Evolutionary conservation across 2,113 vertebrate genomes (phyloP).

Genomic region (Apodemus sylvaticus): DNA sequence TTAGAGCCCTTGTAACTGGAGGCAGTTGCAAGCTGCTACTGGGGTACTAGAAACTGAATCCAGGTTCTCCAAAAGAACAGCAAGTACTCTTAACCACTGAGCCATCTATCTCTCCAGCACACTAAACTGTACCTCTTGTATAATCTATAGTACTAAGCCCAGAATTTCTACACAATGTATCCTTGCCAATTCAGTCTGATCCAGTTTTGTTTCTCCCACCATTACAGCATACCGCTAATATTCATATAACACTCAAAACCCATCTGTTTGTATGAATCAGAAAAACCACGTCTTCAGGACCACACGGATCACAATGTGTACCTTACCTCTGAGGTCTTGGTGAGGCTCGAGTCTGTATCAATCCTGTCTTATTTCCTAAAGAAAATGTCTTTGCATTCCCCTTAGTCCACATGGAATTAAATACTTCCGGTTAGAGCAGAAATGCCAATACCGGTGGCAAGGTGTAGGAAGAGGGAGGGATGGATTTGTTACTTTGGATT

Average conservation of each 20-base stretch:
- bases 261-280: not conserved
- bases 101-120: not conserved
- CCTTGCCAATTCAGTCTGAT: not conserved
- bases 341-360: not conserved
- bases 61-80: not conserved
- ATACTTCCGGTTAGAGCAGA: not conserved
- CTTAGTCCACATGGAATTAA: not conserved
- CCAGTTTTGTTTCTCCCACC: not conserved
- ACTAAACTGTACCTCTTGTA: not conserved
- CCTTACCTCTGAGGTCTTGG: not conserved
- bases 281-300: not conserved
- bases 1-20: not conserved
- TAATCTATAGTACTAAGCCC: not conserved
- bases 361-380: not conserved
- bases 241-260: not conserved
- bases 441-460: not conserved
- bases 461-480: not conserved
- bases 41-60: not conserved
- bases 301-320: not conserved
- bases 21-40: not conserved
- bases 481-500: not conserved
- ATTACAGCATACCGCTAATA: not conserved
- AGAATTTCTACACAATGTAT: not conserved
- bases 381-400: not conserved
- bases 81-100: not conserved